phyloP scores from a whole-genome alignment of 35 echinoderm and acorn worm species.

The Eucidaris tribuloides region DNA sequence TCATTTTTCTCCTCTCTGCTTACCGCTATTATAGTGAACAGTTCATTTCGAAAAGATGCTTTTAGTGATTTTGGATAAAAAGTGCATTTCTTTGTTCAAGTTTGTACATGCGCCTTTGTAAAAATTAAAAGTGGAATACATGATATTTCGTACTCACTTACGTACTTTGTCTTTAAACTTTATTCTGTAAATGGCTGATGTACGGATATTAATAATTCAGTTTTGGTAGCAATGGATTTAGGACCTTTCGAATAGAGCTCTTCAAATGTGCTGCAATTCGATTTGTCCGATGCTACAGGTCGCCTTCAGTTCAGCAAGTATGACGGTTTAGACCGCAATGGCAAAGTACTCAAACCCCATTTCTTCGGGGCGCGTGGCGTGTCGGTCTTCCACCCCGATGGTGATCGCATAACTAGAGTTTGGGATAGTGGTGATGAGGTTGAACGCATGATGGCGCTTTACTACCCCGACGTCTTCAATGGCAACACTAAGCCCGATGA shows the following conservation, averaged over 20 bases:
- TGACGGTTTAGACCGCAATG: slow-evolving; percentile 28
- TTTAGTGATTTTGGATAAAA: too few species aligned
- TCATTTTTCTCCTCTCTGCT: too few species aligned
- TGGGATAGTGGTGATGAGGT: slow-evolving; percentile 85
- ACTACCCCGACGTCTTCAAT: slow-evolving; percentile 81
- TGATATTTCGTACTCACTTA: too few species aligned
- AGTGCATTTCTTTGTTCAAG: too few species aligned
- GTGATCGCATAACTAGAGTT: slow-evolving; percentile 4
- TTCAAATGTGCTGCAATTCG: neutral
- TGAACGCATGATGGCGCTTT: slow-evolving; percentile 36
- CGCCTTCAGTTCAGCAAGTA: slow-evolving; percentile 48
- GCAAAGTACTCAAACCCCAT: slow-evolving; percentile 19
- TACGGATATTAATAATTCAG: neutral
- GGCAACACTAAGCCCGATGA: slow-evolving; percentile 54
- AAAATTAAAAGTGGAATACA: too few species aligned
- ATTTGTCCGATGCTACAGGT: neutral
- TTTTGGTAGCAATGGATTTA: neutral
- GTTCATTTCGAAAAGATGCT: too few species aligned
- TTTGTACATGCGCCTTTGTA: too few species aligned
- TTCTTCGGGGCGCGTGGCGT: slow-evolving; percentile 49
- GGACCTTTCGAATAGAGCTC: too few species aligned
- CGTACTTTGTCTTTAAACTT: too few species aligned
- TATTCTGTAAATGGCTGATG: too few species aligned
- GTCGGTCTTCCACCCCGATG: slow-evolving; percentile 34
- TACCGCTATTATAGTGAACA: too few species aligned